Conservation (phyloP, 2,113 vertebrate species). For the Lethenteron camtschaticum region DNA sequence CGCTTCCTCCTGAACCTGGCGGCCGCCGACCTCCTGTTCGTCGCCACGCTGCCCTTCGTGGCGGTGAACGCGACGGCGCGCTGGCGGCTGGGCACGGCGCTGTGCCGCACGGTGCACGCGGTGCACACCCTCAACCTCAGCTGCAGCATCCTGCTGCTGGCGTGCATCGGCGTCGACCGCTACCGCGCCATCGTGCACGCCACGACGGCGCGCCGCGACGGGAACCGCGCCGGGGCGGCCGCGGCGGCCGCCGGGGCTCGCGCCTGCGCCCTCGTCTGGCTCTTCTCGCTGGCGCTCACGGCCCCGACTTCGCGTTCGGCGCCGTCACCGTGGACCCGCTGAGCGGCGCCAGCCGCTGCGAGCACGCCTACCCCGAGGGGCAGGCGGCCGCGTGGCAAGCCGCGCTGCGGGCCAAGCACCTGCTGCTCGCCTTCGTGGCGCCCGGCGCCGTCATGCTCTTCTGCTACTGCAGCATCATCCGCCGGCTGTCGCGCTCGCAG, state of each 20-base stretch:
- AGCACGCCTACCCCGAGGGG: conserved; percentile 10
- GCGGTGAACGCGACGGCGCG: conserved; percentile 10
- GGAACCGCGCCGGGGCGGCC: background rate
- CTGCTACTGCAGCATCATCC: conserved; percentile 27
- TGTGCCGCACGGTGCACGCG: conserved; percentile 21
- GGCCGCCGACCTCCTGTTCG: conserved; percentile 22
- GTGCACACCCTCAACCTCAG: conserved; percentile 25
- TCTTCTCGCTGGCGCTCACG: conserved; percentile 14
- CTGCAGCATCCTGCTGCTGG: conserved; percentile 30
- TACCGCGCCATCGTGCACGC: conserved; percentile 23
- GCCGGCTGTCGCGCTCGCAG: conserved; percentile 19
- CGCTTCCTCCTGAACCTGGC: conserved; percentile 28
- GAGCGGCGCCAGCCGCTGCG: conserved; percentile 7
- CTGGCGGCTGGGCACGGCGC: conserved; percentile 23
- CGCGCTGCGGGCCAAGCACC: conserved; percentile 14
- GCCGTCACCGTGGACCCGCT: fast-evolving
- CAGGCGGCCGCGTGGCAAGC: conserved; percentile 11
- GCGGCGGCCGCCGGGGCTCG: conserved; percentile 11
- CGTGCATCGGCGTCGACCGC: conserved; percentile 28
- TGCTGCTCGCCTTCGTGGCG: conserved; percentile 25
- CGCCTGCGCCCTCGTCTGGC: conserved; percentile 19
- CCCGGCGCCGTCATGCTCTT: conserved; percentile 23
- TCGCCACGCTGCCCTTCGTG: conserved; percentile 20
- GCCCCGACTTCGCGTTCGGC: conserved; percentile 17
- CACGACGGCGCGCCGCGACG: background rate